A percentile compares a stretch with the other conserved stretches of the same genome.
Conservation (phyloP, 2,888 invertebrate species). For the Tolmerus cingulatus region DNA sequence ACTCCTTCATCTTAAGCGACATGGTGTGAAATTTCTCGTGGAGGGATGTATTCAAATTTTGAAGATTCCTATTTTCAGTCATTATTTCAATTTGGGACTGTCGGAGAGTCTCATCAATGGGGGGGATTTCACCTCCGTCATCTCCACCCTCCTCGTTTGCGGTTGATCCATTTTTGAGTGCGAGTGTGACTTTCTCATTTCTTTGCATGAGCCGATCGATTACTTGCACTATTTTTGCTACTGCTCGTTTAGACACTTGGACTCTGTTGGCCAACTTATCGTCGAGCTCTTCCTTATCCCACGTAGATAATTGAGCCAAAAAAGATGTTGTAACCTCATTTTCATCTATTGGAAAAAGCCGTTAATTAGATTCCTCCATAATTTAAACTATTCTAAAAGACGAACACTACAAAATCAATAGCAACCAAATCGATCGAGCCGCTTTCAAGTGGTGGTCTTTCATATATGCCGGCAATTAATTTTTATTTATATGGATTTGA, state of each 20-base stretch:
- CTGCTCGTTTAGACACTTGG: constrained; percentile 94
- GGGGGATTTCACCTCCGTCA: constrained; percentile 49
- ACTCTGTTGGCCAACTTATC: constrained; percentile 95
- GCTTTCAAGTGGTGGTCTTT: too few relatives aligned
- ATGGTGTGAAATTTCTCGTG: constrained; percentile 94
- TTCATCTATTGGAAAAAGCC: constrained; percentile 73
- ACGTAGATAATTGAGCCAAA: constrained; percentile 92
- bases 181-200: constrained; percentile 91
- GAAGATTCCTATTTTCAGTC: constrained; percentile 89
- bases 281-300: constrained; percentile 97
- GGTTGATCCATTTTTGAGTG: constrained; percentile 74
- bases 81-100: constrained; percentile 88
- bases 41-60: constrained; percentile 86
- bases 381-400: neutral
- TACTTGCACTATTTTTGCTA: constrained; percentile 95
- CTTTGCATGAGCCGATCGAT: constrained; percentile 95
- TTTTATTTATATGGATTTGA: too few relatives aligned
- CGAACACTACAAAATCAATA: too few relatives aligned
- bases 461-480: too few relatives aligned
- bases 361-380: constrained; percentile 42
- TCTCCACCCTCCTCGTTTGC: constrained; percentile 49
- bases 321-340: constrained; percentile 96
- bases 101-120: constrained; percentile 81
- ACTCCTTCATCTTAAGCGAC: constrained; percentile 86
- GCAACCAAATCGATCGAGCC: too few relatives aligned